phyloP scores from a whole-genome alignment of 2,797 vertebrate genomes.

The Manis javanica region DNA sequence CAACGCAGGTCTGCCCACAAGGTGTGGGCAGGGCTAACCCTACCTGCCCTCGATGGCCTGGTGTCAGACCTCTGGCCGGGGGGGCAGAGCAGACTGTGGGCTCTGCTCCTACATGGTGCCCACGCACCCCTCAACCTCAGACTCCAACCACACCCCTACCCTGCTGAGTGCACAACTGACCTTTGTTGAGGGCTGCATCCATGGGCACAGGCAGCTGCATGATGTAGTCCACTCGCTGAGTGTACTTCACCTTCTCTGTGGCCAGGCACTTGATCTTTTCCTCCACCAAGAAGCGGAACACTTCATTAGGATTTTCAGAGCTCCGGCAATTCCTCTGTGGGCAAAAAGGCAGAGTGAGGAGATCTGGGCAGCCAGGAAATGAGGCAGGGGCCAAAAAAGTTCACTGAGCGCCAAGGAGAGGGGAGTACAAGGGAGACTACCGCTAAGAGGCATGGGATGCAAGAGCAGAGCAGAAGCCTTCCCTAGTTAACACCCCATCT shows the following conservation, averaged over 20 bases:
- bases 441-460: background rate
- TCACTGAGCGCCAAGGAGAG: background rate
- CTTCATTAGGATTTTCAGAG: conserved; percentile 96
- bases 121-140: background rate
- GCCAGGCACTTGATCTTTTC: conserved; percentile 98
- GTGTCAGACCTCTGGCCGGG: background rate
- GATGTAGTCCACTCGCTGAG: conserved; percentile 98
- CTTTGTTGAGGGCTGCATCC: conserved; percentile 97
- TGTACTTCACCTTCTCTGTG: conserved; percentile 98
- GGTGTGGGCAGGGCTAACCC: background rate
- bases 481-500: background rate
- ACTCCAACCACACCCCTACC: background rate
- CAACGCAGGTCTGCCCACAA: background rate
- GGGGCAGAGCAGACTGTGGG: background rate
- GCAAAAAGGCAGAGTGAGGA: conserved; percentile 59
- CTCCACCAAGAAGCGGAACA: conserved; percentile 98
- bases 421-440: background rate
- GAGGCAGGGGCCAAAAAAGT: background rate
- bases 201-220: conserved; percentile 98
- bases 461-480: background rate
- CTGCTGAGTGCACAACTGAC: conserved; percentile 66
- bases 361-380: background rate
- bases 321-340: conserved; percentile 97
- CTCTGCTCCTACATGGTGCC: background rate
- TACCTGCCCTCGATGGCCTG: background rate